Base-by-base conservation (phyloP, 92 coral and sea anemone species). In the Porites evermanni region DNA sequence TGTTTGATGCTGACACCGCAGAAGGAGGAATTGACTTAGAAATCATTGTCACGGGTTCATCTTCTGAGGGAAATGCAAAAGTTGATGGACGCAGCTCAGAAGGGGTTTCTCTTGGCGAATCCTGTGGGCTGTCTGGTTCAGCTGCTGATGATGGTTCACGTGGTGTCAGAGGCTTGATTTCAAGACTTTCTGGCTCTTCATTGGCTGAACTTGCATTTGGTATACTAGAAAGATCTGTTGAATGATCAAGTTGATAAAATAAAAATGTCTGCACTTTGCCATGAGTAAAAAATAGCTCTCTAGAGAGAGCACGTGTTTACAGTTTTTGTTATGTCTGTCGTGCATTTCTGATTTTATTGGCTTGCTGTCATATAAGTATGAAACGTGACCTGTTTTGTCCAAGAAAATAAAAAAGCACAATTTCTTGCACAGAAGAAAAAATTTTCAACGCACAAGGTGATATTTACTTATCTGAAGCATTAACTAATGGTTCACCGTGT, bases 21-120 rank as follows among this genome's bases (percentile, higher is more conserved):
- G 88, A 78, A 16, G 98, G 93, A 23, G 96, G 90, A 66, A 95
- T 95, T 6, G 98, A 95, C 67, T 95, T 95, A 53, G 98, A 95
- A 54, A 95, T 94, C 98, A 95, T 93, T 7, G 98, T 95, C 63
- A 95, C 98, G 6, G 98, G 98, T 80, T 95, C 98, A 74, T 95
- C 98, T 78, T 93, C 96, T 14, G 96, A 91, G 0, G 93, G 98
- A 80, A 95, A 95, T 59, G 89, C 76, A 74, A 95, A 87, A 2
- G 94, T 90, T 18, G 98, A 93, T n/a, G 94, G 93, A 38, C 68
- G 91, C 12, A 91, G 84, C 24, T 88, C 91, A 18, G 78, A 26
- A 63, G 72, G 72, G 50, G 50, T 19, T 53, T 72, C 76, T 50
- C 83, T 67, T 67, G 71, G 50, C 14, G 72, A 20, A 68, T 67